phyloP scores from a whole-genome alignment of 2,797 vertebrate genomes.

The Acanthis flammea region DNA sequence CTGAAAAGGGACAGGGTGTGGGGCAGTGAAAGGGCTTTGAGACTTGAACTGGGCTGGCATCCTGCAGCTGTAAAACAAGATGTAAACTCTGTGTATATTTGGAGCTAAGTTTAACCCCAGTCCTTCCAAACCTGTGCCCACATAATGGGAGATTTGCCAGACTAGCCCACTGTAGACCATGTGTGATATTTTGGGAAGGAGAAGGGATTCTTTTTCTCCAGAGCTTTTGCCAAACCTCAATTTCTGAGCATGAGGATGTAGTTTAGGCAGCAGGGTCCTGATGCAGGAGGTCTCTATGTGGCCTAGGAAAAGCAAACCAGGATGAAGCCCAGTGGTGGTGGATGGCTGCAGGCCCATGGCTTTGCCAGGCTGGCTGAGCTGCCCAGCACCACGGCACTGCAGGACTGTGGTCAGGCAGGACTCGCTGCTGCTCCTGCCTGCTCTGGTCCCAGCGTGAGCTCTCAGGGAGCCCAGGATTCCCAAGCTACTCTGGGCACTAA shows the following conservation, averaged over 20 bases:
- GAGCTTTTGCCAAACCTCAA: background rate
- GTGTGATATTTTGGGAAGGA: background rate
- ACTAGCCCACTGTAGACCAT: background rate
- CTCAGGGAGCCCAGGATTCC: slow-evolving; percentile 17
- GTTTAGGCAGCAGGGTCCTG: background rate
- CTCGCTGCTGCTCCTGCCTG: background rate
- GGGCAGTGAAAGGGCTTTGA: background rate
- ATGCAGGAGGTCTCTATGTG: fast-evolving
- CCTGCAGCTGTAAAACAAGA: background rate
- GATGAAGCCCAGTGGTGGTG: background rate
- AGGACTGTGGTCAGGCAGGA: background rate
- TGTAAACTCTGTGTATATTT: background rate
- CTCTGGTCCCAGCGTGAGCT: background rate
- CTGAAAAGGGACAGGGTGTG: background rate
- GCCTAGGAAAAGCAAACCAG: background rate
- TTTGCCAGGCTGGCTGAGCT: background rate
- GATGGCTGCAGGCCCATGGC: background rate
- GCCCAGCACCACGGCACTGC: background rate
- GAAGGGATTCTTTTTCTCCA: background rate
- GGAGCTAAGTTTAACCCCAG: background rate
- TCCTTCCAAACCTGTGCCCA: background rate
- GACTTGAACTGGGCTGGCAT: background rate
- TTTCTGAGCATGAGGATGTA: background rate
- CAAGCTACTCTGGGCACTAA: slow-evolving; percentile 16
- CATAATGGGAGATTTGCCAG: background rate